Evolutionary conservation across 2,113 vertebrate species (phyloP).

Genomic region (human (Homo sapiens)): GRCh38 chr9:127372501-127373000

Average conservation of each 20-base stretch:
- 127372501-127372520: background rate
- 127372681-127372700: constrained; percentile 35
- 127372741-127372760: constrained; percentile 42
- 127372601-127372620: constrained; percentile 55
- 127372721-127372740: constrained; percentile 52
- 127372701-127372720: constrained; percentile 2
- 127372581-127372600: constrained; percentile 2
- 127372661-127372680: constrained; percentile 69
- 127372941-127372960: constrained; percentile 12
- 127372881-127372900: no score
- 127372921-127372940: background rate
- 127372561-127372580: constrained; percentile 50
- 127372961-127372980: constrained; percentile 7
- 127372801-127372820: background rate
- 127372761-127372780: constrained; percentile 39
- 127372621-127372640: background rate
- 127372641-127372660: constrained; percentile 40
- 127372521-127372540: constrained; percentile 14
- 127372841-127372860: background rate
- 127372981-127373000: background rate
- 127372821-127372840: background rate
- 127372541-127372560: background rate
- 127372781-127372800: constrained; percentile 14
- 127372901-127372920: background rate
- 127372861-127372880: background rate